Percentiles rank a stretch among this genome's conserved stretches.
Conservation (phyloP, 2,113 vertebrate species). For the Sorex fumeus region DNA sequence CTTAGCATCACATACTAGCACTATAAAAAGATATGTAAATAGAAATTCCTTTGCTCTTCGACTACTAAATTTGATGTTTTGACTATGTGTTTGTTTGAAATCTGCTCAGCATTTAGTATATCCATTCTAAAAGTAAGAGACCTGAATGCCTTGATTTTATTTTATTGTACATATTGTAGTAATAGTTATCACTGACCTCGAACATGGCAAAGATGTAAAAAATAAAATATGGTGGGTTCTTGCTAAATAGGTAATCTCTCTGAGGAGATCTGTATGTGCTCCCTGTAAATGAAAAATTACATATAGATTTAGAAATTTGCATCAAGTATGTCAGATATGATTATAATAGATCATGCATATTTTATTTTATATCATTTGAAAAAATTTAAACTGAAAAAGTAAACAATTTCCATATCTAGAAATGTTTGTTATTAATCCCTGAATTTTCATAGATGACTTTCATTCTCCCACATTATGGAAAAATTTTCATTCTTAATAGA, state of each 20-base stretch:
- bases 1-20: neutral
- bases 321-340: neutral
- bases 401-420: neutral
- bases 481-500: neutral
- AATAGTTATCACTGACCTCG: neutral
- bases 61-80: neutral
- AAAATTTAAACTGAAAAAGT: constrained; percentile 25
- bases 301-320: neutral
- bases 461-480: neutral
- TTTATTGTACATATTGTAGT: neutral
- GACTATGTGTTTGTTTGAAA: neutral
- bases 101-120: neutral
- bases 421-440: neutral
- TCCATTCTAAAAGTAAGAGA: neutral
- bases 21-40: neutral
- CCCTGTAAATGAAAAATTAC: neutral
- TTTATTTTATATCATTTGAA: constrained; percentile 44
- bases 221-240: neutral
- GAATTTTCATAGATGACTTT: constrained; percentile 36
- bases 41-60: neutral
- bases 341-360: neutral
- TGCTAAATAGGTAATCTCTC: neutral
- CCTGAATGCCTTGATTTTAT: neutral
- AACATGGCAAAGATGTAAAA: neutral
- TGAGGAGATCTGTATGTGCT: neutral